Evolutionary conservation across 2,113 vertebrate species (phyloP).

Genomic region (Aptenodytes patagonicus): DNA sequence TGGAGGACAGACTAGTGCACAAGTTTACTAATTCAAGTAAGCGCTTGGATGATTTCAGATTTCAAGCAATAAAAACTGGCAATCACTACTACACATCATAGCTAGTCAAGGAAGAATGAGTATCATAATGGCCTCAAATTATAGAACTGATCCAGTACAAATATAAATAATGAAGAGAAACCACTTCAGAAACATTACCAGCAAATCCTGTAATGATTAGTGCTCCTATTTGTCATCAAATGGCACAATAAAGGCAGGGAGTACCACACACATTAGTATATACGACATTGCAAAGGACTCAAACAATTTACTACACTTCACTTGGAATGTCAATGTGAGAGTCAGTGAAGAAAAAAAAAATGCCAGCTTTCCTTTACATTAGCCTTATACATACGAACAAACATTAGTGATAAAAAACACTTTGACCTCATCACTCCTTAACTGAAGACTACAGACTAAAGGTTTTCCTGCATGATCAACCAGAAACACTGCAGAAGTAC

Average conservation of each 20-base stretch:
- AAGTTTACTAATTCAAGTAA: not conserved
- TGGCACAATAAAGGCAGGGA: not conserved
- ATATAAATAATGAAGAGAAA: not conserved
- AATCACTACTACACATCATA: not conserved
- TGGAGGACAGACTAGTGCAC: not conserved
- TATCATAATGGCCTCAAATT: not conserved
- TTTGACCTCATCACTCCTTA: not conserved
- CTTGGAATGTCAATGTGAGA: not conserved
- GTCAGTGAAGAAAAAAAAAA: not conserved
- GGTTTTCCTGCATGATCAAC: not conserved
- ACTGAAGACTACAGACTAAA: not conserved
- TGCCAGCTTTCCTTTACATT: not conserved
- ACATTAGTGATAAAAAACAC: not conserved
- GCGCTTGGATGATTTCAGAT: not conserved
- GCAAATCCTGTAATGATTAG: not conserved
- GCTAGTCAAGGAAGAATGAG: not conserved
- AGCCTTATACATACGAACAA: not conserved
- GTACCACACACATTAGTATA: not conserved
- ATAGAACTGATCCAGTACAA: not conserved
- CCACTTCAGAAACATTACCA: not conserved
- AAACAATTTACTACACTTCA: not conserved
- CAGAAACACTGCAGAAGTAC: not conserved
- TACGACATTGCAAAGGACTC: not conserved
- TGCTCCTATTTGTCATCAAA: not conserved
- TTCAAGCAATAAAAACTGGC: not conserved